Evolutionary conservation across 2,113 vertebrate genomes (phyloP).

Genomic region (Clarias macrocephalus): DNA sequence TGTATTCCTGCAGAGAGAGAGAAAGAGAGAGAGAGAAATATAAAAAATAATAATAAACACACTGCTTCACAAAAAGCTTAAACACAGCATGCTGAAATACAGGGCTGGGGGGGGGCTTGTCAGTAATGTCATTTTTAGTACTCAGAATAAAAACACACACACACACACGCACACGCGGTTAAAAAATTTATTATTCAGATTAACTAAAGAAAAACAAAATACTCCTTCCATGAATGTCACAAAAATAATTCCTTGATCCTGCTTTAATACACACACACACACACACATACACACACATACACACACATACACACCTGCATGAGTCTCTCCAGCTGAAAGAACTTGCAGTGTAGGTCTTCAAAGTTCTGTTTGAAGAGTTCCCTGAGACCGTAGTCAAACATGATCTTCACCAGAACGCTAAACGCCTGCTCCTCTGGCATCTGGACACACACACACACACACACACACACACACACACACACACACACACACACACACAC

Average conservation of each 20-base stretch:
- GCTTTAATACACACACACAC: background rate
- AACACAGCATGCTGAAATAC: background rate
- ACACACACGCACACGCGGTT: background rate
- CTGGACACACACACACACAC: constrained; percentile 66
- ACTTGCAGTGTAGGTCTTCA: constrained; percentile 99
- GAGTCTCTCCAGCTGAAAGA: constrained; percentile 95
- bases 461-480: constrained; percentile 36
- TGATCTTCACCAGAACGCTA: constrained; percentile 98
- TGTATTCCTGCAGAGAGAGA: constrained; percentile 80
- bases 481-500: background rate
- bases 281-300: background rate
- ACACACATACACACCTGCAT: constrained; percentile 82
- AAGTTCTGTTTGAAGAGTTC: constrained; percentile 99
- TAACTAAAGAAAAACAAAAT: background rate
- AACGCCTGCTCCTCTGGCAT: constrained; percentile 99
- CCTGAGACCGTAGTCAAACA: constrained; percentile 99
- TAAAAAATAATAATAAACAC: background rate
- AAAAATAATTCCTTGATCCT: too few relatives aligned
- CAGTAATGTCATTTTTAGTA: background rate
- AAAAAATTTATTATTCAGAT: background rate
- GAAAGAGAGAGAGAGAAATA: background rate
- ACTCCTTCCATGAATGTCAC: background rate
- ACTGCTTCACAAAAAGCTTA: background rate
- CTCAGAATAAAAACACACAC: background rate
- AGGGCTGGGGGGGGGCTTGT: background rate